These are phyloP conservation scores for Porites lobata DNA, from an alignment of 92 coral and sea anemone species.

Conservation along the genomic window DNA sequence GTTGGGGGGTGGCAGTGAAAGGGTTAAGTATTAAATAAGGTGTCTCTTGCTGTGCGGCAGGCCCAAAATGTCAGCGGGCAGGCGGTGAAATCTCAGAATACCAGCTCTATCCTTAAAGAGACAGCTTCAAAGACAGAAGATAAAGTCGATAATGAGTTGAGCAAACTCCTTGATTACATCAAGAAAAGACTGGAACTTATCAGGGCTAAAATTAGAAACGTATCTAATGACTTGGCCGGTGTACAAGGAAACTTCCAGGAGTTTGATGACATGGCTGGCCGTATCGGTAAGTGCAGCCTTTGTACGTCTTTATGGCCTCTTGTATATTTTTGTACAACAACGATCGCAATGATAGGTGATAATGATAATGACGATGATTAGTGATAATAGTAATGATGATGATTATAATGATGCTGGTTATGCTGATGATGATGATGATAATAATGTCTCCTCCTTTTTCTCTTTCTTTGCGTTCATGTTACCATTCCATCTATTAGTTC, in stretches of 20 bases:
- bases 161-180: slow-evolving; percentile 54
- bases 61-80: slow-evolving; percentile 59
- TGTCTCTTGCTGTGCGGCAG: slow-evolving; percentile 24
- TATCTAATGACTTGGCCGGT: slow-evolving; percentile 59
- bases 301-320: no score
- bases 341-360: no score
- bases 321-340: no score
- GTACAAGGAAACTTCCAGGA: slow-evolving; percentile 46
- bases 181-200: slow-evolving; percentile 68
- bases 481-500: no score
- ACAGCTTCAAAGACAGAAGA: slow-evolving; percentile 56
- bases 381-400: no score
- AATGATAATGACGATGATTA: no score
- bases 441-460: no score
- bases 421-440: no score
- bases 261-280: slow-evolving; percentile 57
- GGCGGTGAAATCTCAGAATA: slow-evolving; percentile 62
- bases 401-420: no score
- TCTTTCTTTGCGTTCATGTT: no score
- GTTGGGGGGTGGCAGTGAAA: neutral
- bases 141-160: slow-evolving; percentile 74
- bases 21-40: neutral
- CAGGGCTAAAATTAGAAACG: slow-evolving; percentile 65
- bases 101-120: slow-evolving; percentile 47
- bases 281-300: slow-evolving; percentile 57